Evolutionary conservation across 2,888 invertebrate species (phyloP).

Genomic region (Adineta ricciae): DNA sequence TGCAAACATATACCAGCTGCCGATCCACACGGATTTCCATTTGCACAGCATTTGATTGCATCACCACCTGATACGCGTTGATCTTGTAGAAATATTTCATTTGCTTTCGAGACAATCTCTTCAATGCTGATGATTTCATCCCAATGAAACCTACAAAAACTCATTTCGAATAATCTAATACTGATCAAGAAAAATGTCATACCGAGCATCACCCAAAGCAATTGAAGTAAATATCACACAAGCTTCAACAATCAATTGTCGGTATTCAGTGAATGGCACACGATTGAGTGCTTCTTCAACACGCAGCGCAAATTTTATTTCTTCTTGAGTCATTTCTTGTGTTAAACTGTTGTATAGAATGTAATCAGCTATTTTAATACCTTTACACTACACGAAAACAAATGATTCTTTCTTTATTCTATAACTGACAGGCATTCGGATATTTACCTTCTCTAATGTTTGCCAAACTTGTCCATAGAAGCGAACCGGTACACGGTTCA

Average conservation of each 20-base stretch:
- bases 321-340: conserved; percentile 96
- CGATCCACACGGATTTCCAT: conserved; percentile 23
- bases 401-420: too few species aligned
- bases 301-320: conserved; percentile 89
- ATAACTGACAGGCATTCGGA: conserved; percentile 36
- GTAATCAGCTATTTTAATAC: conserved; percentile 79
- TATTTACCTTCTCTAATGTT: conserved; percentile 54
- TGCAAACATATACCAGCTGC: conserved; percentile 61
- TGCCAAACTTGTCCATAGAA: conserved; percentile 88
- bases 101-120: conserved; percentile 80
- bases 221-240: conserved; percentile 80
- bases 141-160: conserved; percentile 36
- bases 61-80: conserved; percentile 59
- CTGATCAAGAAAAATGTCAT: neutral
- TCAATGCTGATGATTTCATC: conserved; percentile 59
- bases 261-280: conserved; percentile 93
- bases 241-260: conserved; percentile 86
- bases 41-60: conserved; percentile 32
- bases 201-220: conserved; percentile 51
- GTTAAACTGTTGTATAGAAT: conserved; percentile 80
- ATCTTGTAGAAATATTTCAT: conserved; percentile 84
- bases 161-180: neutral
- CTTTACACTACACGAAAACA: conserved; percentile 65
- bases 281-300: conserved; percentile 91
- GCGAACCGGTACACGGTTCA: conserved; percentile 88